These are phyloP conservation scores for Colaptes auratus DNA, from an alignment of 2,113 vertebrate species.

Conservation along the genomic window DNA sequence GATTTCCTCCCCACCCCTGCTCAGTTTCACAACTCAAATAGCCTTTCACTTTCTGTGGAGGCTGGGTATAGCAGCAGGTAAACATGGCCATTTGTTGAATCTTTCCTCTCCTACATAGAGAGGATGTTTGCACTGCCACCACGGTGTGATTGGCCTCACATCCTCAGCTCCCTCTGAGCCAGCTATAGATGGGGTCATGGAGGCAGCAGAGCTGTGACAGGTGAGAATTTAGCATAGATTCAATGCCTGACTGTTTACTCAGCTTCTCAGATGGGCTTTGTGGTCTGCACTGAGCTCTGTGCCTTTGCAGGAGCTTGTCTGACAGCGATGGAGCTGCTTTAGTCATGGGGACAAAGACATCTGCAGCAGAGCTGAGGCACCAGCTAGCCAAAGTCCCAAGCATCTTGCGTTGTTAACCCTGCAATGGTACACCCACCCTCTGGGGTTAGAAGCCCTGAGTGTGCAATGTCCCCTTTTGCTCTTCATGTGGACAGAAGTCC, in stretches of 20 bases:
- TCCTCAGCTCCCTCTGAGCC: not conserved
- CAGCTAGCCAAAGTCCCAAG: not conserved
- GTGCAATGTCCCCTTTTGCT: fast-evolving
- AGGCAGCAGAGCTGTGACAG: not conserved
- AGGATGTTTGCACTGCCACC: constrained; percentile 34
- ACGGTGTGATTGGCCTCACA: not conserved
- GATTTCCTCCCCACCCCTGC: fast-evolving
- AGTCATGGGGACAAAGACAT: fast-evolving
- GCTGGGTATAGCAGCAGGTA: not conserved
- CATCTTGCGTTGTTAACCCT: not conserved
- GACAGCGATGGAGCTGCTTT: not conserved
- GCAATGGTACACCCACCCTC: too few species aligned
- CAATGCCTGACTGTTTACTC: not conserved
- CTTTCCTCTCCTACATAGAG: not conserved
- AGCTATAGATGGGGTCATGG: not conserved
- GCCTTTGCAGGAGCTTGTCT: not conserved
- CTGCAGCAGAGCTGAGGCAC: not conserved
- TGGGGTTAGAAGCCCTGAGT: not conserved
- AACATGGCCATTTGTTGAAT: constrained; percentile 47
- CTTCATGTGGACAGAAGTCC: not conserved
- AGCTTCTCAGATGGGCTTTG: not conserved
- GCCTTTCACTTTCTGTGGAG: not conserved
- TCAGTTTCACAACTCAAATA: not conserved
- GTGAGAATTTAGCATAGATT: constrained; percentile 11
- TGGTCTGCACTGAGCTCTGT: not conserved